These are phyloP conservation scores for Aphelocoma coerulescens DNA, from an alignment of 2,113 vertebrate genomes.

Conservation along the genomic window DNA sequence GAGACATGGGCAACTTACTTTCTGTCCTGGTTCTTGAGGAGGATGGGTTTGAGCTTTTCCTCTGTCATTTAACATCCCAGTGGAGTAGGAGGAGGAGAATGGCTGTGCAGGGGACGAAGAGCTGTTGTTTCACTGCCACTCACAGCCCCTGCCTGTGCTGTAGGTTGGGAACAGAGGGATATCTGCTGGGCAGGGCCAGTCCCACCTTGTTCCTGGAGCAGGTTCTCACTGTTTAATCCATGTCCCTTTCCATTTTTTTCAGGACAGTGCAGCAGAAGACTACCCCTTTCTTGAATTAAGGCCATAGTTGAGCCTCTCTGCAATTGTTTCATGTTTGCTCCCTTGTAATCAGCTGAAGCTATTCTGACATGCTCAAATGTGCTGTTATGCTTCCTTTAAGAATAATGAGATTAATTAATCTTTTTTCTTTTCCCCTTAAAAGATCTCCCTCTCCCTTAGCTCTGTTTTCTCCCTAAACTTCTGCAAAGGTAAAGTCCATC, in stretches of 20 bases:
- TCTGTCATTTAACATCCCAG: background rate
- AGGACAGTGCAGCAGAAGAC: background rate
- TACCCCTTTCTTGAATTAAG: background rate
- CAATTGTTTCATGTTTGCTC: background rate
- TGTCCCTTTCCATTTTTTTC: background rate
- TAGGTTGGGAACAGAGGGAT: background rate
- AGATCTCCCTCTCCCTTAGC: background rate
- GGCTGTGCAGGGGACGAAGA: fast-evolving
- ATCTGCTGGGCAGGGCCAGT: background rate
- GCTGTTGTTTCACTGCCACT: background rate
- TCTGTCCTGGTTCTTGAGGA: background rate
- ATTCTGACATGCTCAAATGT: background rate
- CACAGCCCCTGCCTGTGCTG: background rate
- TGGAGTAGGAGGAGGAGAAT: background rate
- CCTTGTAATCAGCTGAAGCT: background rate
- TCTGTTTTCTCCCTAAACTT: background rate
- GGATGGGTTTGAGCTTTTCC: background rate
- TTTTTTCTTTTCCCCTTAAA: background rate
- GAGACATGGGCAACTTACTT: background rate
- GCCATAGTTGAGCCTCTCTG: background rate
- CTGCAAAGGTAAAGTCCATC: background rate
- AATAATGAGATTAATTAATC: background rate
- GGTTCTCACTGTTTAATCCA: background rate
- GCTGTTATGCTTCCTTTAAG: background rate
- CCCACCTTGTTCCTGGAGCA: background rate